Conservation (phyloP, 2,113 vertebrate genomes). For the Pterocles orientalis region DNA sequence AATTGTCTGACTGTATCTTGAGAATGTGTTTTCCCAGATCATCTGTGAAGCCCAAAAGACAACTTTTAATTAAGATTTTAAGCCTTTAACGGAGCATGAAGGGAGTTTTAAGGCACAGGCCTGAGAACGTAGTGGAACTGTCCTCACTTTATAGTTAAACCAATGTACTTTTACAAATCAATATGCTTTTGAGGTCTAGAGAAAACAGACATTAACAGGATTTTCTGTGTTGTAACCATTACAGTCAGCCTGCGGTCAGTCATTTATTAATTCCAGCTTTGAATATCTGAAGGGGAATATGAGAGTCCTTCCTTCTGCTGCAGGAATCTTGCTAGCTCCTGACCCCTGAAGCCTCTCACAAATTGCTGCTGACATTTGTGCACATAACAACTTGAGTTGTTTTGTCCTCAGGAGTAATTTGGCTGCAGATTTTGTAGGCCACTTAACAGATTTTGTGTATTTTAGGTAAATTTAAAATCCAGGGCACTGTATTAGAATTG, state of each 20-base stretch:
- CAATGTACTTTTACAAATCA: background rate
- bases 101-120: background rate
- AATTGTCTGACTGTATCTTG: background rate
- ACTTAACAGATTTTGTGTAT: background rate
- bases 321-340: background rate
- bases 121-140: background rate
- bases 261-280: background rate
- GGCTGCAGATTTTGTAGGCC: background rate
- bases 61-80: background rate
- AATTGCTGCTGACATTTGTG: background rate
- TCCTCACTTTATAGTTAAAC: background rate
- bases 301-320: background rate
- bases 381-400: background rate
- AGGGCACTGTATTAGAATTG: background rate
- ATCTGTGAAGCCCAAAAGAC: background rate
- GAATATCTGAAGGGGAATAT: background rate
- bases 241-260: background rate
- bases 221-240: background rate
- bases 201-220: background rate
- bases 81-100: background rate
- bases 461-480: background rate
- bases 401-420: background rate
- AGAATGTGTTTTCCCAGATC: background rate
- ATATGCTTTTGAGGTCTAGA: background rate
- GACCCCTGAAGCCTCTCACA: background rate